Evolutionary conservation across 2,113 vertebrate genomes (phyloP), one percentile per base, ranked within the genome.

Genomic region (Aleadryas rufinucha): DNA sequence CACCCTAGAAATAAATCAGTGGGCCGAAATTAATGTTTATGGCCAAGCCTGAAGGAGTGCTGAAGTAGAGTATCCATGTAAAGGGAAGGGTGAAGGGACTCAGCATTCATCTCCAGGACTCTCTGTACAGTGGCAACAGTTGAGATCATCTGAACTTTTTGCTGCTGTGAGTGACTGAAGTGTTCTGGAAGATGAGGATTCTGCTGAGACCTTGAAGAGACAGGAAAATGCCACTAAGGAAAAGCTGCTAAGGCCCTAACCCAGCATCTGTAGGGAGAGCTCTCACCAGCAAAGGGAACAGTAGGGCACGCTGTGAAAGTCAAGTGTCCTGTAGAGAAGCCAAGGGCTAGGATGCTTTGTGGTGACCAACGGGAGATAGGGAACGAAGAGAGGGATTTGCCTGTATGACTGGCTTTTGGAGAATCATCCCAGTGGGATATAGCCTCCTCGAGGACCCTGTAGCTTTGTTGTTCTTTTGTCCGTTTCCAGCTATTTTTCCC

Each of bases 391-490:
- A 59, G 45, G 69, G 59, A 64, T 47, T 87, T 90, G n/a, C 66
- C 52, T 83, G 20, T 54, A 31, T 50, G 53, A 54, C 39, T 59
- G 68, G 59, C 54, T 92, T 83, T 47, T 90, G 68, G 76, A 47
- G 80, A 92, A 39, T 45, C 79, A 74, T 74, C n/a, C 69, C 71
- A 76, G 82, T 53, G 54, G 70, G 57, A 23, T 65, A 42, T 0
- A 93, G 70, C 18, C 50, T 93, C 23, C 42, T 83, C 27, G 23
- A 77, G 39, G 42, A 80, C 53, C 18, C 42, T 54, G 39, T 17
- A 66, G 64, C 28, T 86, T 89, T 92, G 37, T 60, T 90, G 68
- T 89, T 92, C 54, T 83, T 93, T 84, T 90, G 42, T 82, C 86
- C 0, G 0, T 63, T 96, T 95, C 83, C 16, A 10, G 45, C 83